Conservation (phyloP, 2,113 vertebrate genomes). For the Bombycilla garrulus region DNA sequence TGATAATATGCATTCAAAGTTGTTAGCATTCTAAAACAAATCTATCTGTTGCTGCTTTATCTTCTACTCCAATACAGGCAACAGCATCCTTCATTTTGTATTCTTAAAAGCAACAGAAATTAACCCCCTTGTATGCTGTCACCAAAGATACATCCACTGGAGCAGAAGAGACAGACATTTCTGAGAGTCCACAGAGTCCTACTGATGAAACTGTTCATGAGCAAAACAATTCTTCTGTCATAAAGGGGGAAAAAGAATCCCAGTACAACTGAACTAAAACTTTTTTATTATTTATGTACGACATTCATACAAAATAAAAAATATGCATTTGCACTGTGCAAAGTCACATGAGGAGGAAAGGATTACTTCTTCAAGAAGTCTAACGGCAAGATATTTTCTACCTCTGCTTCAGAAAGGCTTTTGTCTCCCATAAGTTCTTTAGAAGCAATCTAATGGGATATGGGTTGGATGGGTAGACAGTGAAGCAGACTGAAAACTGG, state of each 20-base stretch:
- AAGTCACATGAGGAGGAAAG: not conserved
- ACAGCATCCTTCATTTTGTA: not conserved
- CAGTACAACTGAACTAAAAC: not conserved
- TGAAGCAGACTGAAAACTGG: not conserved
- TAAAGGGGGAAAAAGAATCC: not conserved
- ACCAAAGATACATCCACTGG: too few species aligned
- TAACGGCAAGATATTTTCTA: not conserved
- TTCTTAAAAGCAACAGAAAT: not conserved
- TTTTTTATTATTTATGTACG: not conserved
- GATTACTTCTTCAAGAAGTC: not conserved
- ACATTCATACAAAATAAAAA: not conserved
- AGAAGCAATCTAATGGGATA: not conserved
- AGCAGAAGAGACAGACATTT: not conserved
- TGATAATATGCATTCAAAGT: not conserved
- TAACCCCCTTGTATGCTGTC: rapidly evolving
- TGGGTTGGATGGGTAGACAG: not conserved
- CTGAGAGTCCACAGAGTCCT: not conserved
- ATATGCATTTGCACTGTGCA: not conserved
- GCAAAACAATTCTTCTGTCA: not conserved
- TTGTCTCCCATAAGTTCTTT: not conserved
- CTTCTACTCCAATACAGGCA: not conserved
- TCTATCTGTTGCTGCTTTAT: not conserved
- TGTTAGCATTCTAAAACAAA: not conserved
- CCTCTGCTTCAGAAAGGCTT: not conserved
- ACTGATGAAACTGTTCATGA: not conserved